phyloP scores from a whole-genome alignment of 2,113 vertebrate species.

The Coptodon rendalli region DNA sequence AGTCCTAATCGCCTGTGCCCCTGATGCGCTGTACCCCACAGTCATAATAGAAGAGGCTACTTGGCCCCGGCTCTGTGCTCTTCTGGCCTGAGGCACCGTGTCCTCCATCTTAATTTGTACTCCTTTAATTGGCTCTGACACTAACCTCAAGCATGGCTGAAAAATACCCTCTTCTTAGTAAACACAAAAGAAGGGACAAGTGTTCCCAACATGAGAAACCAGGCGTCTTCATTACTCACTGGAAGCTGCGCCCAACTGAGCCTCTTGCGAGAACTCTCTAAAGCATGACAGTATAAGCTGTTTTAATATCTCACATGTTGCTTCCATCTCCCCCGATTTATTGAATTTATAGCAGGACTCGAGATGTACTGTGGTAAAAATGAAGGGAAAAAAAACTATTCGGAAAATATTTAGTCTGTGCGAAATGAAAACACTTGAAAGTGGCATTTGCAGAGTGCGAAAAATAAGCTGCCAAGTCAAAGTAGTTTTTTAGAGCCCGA shows the following conservation, averaged over 20 bases:
- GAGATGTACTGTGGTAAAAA: background rate
- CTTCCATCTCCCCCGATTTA: background rate
- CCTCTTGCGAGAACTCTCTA: conserved; percentile 8
- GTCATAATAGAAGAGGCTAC: conserved; percentile 11
- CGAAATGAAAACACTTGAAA: background rate
- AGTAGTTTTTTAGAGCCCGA: background rate
- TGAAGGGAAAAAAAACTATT: background rate
- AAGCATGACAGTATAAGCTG: background rate
- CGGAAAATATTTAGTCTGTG: background rate
- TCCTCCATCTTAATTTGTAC: conserved; percentile 67
- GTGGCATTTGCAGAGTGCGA: background rate
- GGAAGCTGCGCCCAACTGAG: conserved; percentile 14
- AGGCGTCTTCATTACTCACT: conserved; percentile 27
- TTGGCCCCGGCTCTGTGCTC: conserved; percentile 35
- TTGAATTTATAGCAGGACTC: background rate
- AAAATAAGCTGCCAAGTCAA: background rate
- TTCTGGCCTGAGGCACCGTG: conserved; percentile 41
- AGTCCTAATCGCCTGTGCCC: background rate
- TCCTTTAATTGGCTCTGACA: conserved; percentile 66
- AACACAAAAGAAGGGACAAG: conserved; percentile 54
- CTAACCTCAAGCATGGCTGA: conserved; percentile 54
- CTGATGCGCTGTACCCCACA: conserved; percentile 7
- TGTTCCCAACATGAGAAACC: conserved; percentile 40
- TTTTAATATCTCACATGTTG: background rate
- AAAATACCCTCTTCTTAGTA: conserved; percentile 50